Base-by-base conservation (phyloP, 1,140 invertebrate species). In the Dendroctonus ponderosae region DNA sequence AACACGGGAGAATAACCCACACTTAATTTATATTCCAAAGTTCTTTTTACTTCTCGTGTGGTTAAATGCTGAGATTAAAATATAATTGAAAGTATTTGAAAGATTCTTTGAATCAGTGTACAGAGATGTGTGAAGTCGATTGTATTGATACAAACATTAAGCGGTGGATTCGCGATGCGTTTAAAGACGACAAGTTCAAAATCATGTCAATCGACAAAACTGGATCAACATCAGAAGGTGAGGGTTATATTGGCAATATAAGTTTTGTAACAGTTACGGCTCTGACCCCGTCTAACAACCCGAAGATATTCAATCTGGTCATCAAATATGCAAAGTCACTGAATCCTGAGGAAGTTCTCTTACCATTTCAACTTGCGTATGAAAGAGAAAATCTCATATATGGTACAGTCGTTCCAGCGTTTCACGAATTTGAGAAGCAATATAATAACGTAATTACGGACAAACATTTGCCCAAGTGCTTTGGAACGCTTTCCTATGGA, bases 201-300 rank as follows among this genome's bases (percentile, higher is more conserved):
- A 41, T 12, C 39, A 39, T 40, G 40, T n/a, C 39, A 39, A n/a
- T 50, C 7, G 37, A 61, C 50, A 61, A 50, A 15, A 14, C 48
- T 7, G 51, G 51, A n/a, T 39, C 37, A 11, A 40, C 63, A 1
- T 56, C 11, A 8, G 67, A 71, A 59, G 69, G 71, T 43, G 69
- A 72, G 8, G 69, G 69, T 39, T 72, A 72, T 58, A 42, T 72
- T 14, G 71, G 71, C 8, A 64, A 71, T 42, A 58, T 72, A 14
- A 43, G 39, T 7, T 72, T 71, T 42, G 9, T 69, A 5, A 61
- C 59, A 5, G 60, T 71, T 0, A 57, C 6, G 6, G n/a, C 40
- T 3, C 14, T 41, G 12, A 63, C 63, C 39, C 8, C 54, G 5
- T 14, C 59, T 15, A 48, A 48, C 6, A 48, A 26, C 6, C 8